Conservation (phyloP, 2,113 vertebrate genomes). For the Psilopsiagon aymara region DNA sequence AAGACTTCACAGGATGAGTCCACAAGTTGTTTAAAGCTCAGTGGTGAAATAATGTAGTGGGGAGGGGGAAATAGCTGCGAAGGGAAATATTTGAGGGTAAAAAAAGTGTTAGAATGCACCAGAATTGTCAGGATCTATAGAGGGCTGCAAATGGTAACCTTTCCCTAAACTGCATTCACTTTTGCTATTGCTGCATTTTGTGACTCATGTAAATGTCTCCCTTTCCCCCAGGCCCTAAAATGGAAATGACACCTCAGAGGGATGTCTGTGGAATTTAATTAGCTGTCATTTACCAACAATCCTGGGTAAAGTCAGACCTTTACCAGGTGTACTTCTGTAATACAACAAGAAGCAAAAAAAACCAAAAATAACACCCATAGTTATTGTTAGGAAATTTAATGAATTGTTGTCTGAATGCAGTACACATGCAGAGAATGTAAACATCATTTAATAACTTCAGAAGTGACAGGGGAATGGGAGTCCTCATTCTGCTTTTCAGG, state of each 20-base stretch:
- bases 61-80: neutral
- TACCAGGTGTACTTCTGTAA: neutral
- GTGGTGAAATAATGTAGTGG: neutral
- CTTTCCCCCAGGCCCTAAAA: neutral
- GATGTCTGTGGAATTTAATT: neutral
- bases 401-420: neutral
- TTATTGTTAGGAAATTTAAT: neutral
- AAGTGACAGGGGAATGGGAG: neutral
- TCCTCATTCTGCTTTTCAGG: neutral
- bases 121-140: neutral
- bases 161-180: neutral
- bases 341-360: neutral
- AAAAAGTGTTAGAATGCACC: neutral
- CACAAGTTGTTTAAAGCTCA: neutral
- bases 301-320: neutral
- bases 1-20: neutral
- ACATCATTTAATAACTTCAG: neutral
- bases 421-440: neutral
- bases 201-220: neutral
- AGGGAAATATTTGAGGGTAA: neutral
- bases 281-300: neutral
- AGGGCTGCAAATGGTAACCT: neutral
- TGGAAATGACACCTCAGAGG: neutral
- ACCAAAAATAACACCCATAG: neutral
- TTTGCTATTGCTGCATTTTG: neutral